These are phyloP conservation scores for Lanistes nyassanus DNA, from an alignment of 1,140 invertebrate genomes.

Conservation along the genomic window DNA sequence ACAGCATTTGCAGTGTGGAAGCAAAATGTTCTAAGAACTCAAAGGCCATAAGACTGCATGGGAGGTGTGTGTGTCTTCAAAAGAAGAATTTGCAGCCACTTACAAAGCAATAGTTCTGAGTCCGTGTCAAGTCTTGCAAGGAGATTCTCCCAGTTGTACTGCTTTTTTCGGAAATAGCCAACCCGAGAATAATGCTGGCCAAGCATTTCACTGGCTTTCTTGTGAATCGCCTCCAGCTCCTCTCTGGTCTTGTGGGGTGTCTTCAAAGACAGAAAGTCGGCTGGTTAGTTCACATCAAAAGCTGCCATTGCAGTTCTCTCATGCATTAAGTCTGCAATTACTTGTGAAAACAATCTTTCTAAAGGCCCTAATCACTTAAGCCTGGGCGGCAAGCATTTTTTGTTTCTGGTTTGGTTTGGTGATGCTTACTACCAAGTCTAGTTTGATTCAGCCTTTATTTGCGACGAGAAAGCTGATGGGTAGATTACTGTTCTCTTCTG, in stretches of 20 bases:
- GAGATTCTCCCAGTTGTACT: conserved; percentile 57
- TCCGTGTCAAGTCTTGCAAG: conserved; percentile 61
- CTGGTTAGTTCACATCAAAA: background rate
- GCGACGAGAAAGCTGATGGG: too few relatives aligned
- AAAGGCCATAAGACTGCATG: background rate
- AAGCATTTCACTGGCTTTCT: conserved; percentile 51
- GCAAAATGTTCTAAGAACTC: background rate
- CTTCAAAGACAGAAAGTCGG: conserved; percentile 35
- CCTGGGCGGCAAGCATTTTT: too few relatives aligned
- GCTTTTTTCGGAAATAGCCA: conserved; percentile 43
- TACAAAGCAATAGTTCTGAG: conserved; percentile 59
- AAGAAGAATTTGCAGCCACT: conserved; percentile 28
- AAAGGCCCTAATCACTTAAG: too few relatives aligned
- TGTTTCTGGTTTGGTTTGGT: too few relatives aligned
- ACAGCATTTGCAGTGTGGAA: too few relatives aligned
- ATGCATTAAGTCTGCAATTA: too few relatives aligned
- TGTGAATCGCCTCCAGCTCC: conserved; percentile 54
- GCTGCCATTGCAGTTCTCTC: too few relatives aligned
- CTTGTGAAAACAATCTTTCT: too few relatives aligned
- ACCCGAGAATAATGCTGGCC: conserved; percentile 44
- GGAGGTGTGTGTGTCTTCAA: background rate
- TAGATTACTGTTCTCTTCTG: too few relatives aligned
- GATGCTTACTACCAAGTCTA: too few relatives aligned
- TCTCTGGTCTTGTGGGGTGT: conserved; percentile 40
- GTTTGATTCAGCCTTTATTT: too few relatives aligned